Evolutionary conservation across 2,113 vertebrate genomes (phyloP).

Genomic region (Alligator sinensis): DNA sequence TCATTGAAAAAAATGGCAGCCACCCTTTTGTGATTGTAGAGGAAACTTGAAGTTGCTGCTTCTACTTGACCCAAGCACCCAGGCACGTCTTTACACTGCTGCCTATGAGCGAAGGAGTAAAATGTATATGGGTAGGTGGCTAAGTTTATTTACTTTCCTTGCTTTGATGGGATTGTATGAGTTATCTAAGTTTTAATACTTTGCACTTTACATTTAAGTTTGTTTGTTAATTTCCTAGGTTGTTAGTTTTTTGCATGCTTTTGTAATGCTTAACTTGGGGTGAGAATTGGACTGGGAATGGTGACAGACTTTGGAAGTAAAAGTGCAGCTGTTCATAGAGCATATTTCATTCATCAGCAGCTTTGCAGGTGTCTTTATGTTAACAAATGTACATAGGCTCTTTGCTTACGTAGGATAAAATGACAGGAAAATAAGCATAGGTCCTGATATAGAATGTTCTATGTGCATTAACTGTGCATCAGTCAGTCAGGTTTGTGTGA

Average conservation of each 20-base stretch:
- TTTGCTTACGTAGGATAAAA: background rate
- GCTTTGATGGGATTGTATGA: background rate
- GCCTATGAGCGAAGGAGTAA: background rate
- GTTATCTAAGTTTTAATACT: background rate
- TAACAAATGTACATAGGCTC: background rate
- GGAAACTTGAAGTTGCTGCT: no score
- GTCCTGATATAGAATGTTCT: background rate
- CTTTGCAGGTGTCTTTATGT: background rate
- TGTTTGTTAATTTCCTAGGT: background rate
- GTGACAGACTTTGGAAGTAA: background rate
- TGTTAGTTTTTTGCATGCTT: background rate
- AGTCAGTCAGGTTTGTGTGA: background rate
- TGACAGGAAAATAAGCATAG: background rate
- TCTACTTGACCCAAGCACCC: no score
- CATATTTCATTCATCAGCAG: background rate
- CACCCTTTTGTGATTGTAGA: no score
- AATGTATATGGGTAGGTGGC: background rate
- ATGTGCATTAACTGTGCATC: background rate
- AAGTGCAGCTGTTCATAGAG: background rate
- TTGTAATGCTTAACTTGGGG: background rate
- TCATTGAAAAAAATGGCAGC: no score
- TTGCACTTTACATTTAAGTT: background rate
- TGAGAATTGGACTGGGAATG: background rate
- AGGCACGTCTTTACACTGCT: no score
- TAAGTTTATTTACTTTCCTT: background rate